Percentiles rank a stretch among this genome's conserved stretches.
Evolutionary conservation across 2,888 invertebrate genomes (phyloP).

Genomic region (Cryptus armator): DNA sequence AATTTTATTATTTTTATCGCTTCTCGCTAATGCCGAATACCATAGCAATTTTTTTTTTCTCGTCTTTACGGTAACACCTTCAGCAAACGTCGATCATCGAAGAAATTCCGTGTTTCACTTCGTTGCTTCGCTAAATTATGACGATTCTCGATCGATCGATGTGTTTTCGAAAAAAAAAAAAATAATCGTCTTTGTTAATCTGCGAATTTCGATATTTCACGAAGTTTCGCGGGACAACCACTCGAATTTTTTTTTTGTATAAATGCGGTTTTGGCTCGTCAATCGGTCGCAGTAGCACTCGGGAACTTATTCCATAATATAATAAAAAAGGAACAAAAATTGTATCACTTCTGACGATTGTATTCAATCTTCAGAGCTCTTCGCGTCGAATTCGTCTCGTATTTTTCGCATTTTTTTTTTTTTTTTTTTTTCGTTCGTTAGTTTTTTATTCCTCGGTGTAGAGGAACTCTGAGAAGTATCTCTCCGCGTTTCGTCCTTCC

Average conservation of each 20-base stretch:
- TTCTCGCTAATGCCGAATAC: constrained; percentile 2
- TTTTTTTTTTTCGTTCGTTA: constrained; percentile 13
- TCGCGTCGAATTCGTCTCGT: constrained; percentile 12
- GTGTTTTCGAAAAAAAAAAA: neutral
- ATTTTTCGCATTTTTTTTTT: constrained; percentile 16
- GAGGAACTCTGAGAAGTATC: constrained; percentile 31
- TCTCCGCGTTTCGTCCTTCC: constrained; percentile 53
- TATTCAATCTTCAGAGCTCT: neutral
- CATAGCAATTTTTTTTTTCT: neutral
- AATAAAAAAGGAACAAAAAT: neutral
- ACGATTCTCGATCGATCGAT: neutral
- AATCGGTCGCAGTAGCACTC: constrained; percentile 9
- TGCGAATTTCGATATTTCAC: neutral
- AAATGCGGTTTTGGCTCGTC: neutral
- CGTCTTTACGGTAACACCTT: constrained; percentile 2
- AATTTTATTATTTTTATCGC: neutral
- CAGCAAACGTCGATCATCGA: neutral
- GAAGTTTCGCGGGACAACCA: neutral
- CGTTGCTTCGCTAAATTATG: neutral
- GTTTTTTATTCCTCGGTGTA: constrained; percentile 9
- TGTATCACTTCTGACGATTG: neutral
- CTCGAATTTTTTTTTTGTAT: neutral
- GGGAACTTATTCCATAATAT: neutral
- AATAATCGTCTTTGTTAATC: neutral
- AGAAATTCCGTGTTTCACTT: neutral